A percentile compares a stretch with the other conserved stretches of the same genome.
phyloP scores from a whole-genome alignment of 37 sponge, comb jelly and placozoan genomes.

The Lycopodina hypogea region DNA sequence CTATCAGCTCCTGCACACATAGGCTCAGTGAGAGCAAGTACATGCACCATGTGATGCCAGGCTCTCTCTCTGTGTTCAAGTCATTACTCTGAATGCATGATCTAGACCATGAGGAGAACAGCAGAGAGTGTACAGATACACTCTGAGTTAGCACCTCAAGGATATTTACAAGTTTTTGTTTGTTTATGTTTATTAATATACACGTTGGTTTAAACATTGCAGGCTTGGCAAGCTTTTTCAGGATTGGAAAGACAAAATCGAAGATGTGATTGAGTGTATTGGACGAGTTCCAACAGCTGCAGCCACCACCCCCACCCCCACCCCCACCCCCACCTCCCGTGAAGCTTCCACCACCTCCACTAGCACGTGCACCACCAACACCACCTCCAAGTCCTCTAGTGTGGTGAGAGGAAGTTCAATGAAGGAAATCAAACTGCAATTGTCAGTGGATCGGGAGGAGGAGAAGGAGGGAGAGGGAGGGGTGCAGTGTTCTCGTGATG shows the following conservation, averaged over 20 bases:
- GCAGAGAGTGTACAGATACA: no score
- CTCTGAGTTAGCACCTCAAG: no score
- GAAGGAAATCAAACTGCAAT: background rate
- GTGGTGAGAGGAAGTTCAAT: background rate
- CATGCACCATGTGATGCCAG: no score
- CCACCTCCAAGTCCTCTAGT: background rate
- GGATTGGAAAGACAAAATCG: conserved; percentile 34
- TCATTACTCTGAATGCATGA: no score
- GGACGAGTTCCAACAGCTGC: background rate
- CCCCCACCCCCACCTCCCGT: background rate
- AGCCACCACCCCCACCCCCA: background rate
- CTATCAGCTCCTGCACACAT: no score
- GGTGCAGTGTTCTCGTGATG: background rate
- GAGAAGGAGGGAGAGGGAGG: background rate
- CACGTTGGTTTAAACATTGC: no score
- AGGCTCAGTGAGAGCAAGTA: no score
- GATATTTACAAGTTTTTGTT: no score
- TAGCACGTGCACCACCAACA: background rate
- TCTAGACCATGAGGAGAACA: no score
- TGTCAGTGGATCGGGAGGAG: background rate
- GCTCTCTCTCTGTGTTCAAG: no score
- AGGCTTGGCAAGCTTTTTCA: conserved; percentile 25
- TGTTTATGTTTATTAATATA: no score
- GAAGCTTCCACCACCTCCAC: no score
- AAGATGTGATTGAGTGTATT: conserved; percentile 14